A percentile compares a stretch with the other conserved stretches of the same genome.
These are phyloP conservation scores for Saturnia pavonia DNA, from an alignment of 2,888 invertebrate species.

Conservation along the genomic window DNA sequence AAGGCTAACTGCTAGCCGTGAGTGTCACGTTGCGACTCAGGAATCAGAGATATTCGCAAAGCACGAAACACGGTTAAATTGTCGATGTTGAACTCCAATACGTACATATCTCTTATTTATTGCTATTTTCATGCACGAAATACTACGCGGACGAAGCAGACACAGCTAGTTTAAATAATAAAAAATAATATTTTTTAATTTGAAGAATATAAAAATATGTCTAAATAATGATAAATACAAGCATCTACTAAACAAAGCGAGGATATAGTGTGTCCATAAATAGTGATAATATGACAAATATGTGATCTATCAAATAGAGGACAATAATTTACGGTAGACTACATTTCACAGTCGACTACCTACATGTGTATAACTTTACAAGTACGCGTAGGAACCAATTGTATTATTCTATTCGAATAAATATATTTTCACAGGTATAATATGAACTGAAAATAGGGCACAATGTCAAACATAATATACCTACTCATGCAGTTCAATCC, in stretches of 20 bases:
- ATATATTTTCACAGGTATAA: background rate
- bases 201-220: too few species aligned
- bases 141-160: too few species aligned
- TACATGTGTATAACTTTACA: background rate
- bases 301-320: background rate
- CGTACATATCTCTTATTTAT: too few species aligned
- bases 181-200: too few species aligned
- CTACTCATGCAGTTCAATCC: background rate
- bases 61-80: too few species aligned
- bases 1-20: too few species aligned
- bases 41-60: too few species aligned
- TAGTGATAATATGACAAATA: background rate
- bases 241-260: background rate
- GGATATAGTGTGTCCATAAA: background rate
- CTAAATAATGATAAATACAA: too few species aligned
- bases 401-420: conserved; percentile 2
- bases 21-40: too few species aligned
- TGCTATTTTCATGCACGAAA: too few species aligned
- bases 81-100: too few species aligned
- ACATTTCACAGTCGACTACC: background rate
- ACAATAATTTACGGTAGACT: conserved; percentile 6
- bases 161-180: too few species aligned
- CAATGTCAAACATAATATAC: background rate
- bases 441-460: conserved; percentile 1
- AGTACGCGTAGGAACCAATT: background rate